Base-by-base conservation (phyloP, 2,888 invertebrate species). In the Macaria notata region DNA sequence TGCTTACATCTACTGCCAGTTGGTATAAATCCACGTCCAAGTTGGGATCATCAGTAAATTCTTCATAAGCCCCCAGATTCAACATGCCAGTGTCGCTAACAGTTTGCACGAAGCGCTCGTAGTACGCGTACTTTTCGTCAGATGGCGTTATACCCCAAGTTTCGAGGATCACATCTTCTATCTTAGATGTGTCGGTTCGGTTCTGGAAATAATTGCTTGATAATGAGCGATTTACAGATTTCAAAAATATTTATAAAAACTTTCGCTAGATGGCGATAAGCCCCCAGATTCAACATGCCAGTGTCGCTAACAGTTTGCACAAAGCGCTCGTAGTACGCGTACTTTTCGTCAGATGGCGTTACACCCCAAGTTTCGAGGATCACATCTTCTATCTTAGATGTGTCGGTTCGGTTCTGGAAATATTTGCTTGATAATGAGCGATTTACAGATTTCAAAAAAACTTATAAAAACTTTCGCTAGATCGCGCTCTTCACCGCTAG, bases 1-100 rank as follows among this genome's bases (percentile, higher is more conserved):
- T 6, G 70, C 78, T 80, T 49, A 93, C 93, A 65, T 91, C 86
- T 0, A 84, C 68, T 19, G 85, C 88, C 4, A 94, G 65, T 38
- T 81, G 60, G n/a, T 73, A 81, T 59, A 91, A 63, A 45, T 91
- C 81, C 0, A 91, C 81, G 2, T 80, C 64, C n/a, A 87, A 64
- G 3, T 63, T 71, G 0, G 58, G 46, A 31, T 90, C 84, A 1
- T 82, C 73, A 1, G 67, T 69, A 62, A 84, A 92, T 56, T 82
- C 73, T 53, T 76, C 64, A 61, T 85, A 91, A 0, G 62, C 73
- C 0, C 78, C 64, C 41, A 92, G 71, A 43, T 87, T 75, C 54
- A 83, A 80, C 50, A 92, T 72, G 39, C 86, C 82, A 0, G 88
- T 79, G 61, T 88, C 84, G 3, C 84, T 83, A 0, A 92, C 83